These are phyloP conservation scores for Dendrolimus kikuchii DNA, from an alignment of 1,140 invertebrate genomes.

Conservation along the genomic window DNA sequence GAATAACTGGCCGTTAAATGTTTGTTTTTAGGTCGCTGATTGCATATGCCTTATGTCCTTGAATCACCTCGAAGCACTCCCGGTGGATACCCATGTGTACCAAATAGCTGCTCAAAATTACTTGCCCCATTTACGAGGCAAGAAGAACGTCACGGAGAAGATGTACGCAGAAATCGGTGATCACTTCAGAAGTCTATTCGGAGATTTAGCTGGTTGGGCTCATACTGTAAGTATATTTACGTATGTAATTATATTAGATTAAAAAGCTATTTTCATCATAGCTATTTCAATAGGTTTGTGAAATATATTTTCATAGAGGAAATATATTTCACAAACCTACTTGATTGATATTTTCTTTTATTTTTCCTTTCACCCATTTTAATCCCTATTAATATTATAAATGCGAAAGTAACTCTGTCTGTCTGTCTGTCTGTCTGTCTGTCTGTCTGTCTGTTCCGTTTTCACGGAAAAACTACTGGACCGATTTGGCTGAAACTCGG, in stretches of 20 bases:
- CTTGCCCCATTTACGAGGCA: constrained; percentile 82
- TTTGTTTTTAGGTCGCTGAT: constrained; percentile 87
- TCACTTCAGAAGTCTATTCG: constrained; percentile 88
- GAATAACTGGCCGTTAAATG: too few relatives aligned
- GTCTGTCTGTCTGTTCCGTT: too few relatives aligned
- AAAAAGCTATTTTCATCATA: neutral
- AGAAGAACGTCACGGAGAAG: constrained; percentile 88
- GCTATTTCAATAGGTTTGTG: too few relatives aligned
- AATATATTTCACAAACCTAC: too few relatives aligned
- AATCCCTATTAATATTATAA: too few relatives aligned
- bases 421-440: too few relatives aligned
- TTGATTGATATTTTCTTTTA: too few relatives aligned
- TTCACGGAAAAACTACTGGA: too few relatives aligned
- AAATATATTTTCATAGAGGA: too few relatives aligned
- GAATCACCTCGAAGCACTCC: constrained; percentile 89
- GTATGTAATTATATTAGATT: neutral
- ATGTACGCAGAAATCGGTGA: constrained; percentile 89
- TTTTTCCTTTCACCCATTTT: too few relatives aligned
- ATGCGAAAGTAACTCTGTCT: too few relatives aligned
- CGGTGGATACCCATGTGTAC: constrained; percentile 97
- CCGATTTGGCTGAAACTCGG: too few relatives aligned
- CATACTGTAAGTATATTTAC: constrained; percentile 82
- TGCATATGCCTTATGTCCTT: constrained; percentile 98
- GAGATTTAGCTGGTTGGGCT: constrained; percentile 94
- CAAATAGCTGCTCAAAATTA: constrained; percentile 91